Evolutionary conservation across 2,888 invertebrate species (phyloP).

Genomic region (Apamea monoglypha): DNA sequence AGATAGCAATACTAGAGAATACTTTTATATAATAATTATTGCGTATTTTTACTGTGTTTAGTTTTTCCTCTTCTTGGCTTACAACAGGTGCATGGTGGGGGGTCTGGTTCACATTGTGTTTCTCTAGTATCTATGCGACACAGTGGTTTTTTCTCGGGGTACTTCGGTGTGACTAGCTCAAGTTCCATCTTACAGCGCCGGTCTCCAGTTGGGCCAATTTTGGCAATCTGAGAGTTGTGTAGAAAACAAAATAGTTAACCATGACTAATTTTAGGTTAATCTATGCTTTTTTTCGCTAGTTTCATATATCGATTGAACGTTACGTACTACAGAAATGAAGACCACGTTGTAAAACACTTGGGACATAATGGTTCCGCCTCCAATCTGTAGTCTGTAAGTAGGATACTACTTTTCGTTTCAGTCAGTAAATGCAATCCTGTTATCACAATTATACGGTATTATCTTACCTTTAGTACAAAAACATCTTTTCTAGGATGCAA

Average conservation of each 20-base stretch:
- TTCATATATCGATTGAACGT: neutral
- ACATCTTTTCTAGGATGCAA: conserved; percentile 91
- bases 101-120: conserved; percentile 83
- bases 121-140: conserved; percentile 85
- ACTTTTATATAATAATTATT: neutral
- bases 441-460: neutral
- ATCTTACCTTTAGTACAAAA: conserved; percentile 90
- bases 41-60: neutral
- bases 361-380: neutral
- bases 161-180: conserved; percentile 92
- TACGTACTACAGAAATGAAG: neutral
- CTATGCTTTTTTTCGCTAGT: neutral
- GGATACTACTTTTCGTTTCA: neutral
- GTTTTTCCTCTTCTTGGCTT: conserved; percentile 73
- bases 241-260: neutral
- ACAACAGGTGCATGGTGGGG: conserved; percentile 73
- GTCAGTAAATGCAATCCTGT: neutral
- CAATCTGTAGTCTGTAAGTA: neutral
- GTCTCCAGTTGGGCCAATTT: conserved; percentile 83
- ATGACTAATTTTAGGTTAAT: neutral
- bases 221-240: conserved; percentile 77
- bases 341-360: neutral
- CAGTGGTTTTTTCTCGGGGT: conserved; percentile 88
- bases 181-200: conserved; percentile 90
- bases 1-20: conserved; percentile 51